These are phyloP conservation scores for Hypsibius dujardini DNA, from an alignment of 1,140 invertebrate species.

Conservation along the genomic window DNA sequence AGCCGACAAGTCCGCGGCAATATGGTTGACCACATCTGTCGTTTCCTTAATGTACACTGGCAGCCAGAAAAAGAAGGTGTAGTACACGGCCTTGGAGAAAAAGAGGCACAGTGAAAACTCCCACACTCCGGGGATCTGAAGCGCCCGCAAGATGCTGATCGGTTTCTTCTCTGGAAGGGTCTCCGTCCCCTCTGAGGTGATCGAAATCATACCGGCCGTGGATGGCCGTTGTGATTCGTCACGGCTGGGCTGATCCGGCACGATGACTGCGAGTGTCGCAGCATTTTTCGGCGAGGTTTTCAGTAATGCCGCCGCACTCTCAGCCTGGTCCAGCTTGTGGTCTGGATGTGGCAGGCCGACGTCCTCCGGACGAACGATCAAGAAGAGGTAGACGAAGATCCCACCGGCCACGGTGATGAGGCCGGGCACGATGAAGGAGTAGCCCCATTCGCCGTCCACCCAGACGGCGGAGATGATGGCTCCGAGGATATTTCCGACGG, in stretches of 20 bases:
- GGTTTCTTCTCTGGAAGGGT: constrained; percentile 21
- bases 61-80: constrained; percentile 41
- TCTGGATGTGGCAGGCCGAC: not conserved
- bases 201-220: too few relatives aligned
- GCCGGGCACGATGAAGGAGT: not conserved
- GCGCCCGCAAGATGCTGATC: constrained; percentile 26
- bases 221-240: too few relatives aligned
- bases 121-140: constrained; percentile 37
- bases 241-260: too few relatives aligned
- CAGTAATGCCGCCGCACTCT: not conserved
- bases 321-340: not conserved
- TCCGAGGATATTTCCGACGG: constrained; percentile 39
- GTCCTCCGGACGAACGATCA: constrained; percentile 15
- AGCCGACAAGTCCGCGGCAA: constrained; percentile 34
- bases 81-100: constrained; percentile 38
- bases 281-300: not conserved
- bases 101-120: constrained; percentile 37
- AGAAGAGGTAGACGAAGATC: constrained; percentile 22
- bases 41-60: constrained; percentile 35
- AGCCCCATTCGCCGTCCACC: constrained; percentile 34
- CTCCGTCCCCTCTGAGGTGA: not conserved
- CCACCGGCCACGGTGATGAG: constrained; percentile 23
- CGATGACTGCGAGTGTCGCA: not conserved
- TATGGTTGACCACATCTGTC: constrained; percentile 33
- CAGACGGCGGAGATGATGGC: constrained; percentile 33